Evolutionary conservation across 2,113 vertebrate genomes (phyloP), one percentile per base, ranked within the genome.

Genomic region (Pangasianodon gigas): DNA sequence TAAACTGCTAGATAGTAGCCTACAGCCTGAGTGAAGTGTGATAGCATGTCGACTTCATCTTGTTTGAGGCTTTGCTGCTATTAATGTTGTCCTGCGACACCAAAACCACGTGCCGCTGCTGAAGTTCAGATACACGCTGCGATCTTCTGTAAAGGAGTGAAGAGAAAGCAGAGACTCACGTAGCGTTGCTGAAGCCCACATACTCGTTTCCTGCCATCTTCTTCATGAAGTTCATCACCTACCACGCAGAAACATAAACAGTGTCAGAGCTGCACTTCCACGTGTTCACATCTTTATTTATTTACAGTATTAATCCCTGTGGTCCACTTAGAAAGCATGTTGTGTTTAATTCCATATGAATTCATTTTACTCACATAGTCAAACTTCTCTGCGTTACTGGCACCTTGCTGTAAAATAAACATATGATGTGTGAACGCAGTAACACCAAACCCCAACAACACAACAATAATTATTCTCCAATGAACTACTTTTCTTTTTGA

Each of bases 181-280:
- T 99, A 88, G 98, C 98, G 93, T 99, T 99, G 96, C 97, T 99
- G 96, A 99, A 99, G 92, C 98, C 98, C 88, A 99, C 98, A 91
- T 99, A 99, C 91, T 99, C 98, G 90, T 99, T 99, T 93, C 98
- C 98, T 90, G 98, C 98, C 96, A 99, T 97, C 94, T 99, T 99
- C 96, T 99, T 98, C 96, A 99, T 97, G 94, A 98, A 99, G 90
- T 99, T 97, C 97, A 99, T 98, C 92, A 99, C 97, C 98, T 99
- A 94, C 58, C 89, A 91, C 71, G 85, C 1, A 93, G 84, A 41
- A 41, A 77, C 41, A 74, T 4, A 14, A n/a, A 13, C 41, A 37
- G 24, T 1, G 41, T 84, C 67, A 69, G 46, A 67, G 41, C 24
- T 65, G 19, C 29, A n/a, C 37, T 13, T 26, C 2, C 32, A 60